Evolutionary conservation across 2,888 invertebrate species (phyloP), one percentile per base, ranked within the genome.

Genomic region (Isotomurus palustris): DNA sequence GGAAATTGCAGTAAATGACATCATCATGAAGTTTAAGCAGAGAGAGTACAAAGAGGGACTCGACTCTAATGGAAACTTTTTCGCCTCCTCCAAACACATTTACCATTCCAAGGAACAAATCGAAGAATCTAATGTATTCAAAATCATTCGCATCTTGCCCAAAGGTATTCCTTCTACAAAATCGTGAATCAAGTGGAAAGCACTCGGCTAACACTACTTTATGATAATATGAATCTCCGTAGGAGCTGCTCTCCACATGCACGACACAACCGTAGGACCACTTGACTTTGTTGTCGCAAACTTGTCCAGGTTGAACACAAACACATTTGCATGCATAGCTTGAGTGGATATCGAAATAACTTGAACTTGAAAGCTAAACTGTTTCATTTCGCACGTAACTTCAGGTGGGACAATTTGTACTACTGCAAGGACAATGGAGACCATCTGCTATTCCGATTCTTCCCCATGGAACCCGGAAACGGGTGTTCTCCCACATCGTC

Each of bases 141-240:
- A 81, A 65, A 78, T 87, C 6, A 81, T 90, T 12, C 77, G 80
- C 60, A 75, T 75, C 32, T 80, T 90, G 79, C 90, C 90, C 0
- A 90, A 90, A 76, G 71, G 90, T 72, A 54, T 38, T 49, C 38
- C 4, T n/a, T 24, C 6, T 17, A 43, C 19, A 14, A 43, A 40
- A 14, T 40, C 43, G 24, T 3, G n/a, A n/a, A n/a, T n/a, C n/a
- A 32, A 14, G 32, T 32, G 32, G 32, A 32, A 10, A 10, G 14
- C 14, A 8, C 32, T 10, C 14, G 8, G 14, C 14, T 32, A 14
- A 32, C 14, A 10, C 32, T 8, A 10, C 8, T 32, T 32, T 8
- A 8, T 10, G 8, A 40, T 17, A 19, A 14, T 40, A 19, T 40
- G 29, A 8, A 47, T 28, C 17, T 35, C 2, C 52, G n/a, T n/a